Evolutionary conservation across 2,888 invertebrate genomes (phyloP).

Genomic region (Ennomos quercinarius): DNA sequence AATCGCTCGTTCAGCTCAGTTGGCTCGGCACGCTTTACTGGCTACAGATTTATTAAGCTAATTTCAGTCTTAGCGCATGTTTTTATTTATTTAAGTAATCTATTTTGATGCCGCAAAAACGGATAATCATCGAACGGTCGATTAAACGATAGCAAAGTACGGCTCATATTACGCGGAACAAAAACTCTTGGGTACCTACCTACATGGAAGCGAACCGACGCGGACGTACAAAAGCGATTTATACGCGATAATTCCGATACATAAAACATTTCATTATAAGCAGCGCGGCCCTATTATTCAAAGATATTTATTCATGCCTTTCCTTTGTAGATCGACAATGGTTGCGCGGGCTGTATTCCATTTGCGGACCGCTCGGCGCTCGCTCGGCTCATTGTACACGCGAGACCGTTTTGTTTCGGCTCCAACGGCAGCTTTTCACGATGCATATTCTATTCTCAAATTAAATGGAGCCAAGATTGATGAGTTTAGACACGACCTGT

Average conservation of each 20-base stretch:
- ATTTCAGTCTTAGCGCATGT: conserved; percentile 41
- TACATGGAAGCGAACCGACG: conserved; percentile 54
- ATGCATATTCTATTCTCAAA: conserved; percentile 69
- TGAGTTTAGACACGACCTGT: conserved; percentile 82
- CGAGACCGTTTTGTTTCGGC: conserved; percentile 74
- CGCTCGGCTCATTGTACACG: conserved; percentile 74
- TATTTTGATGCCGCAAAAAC: conserved; percentile 38
- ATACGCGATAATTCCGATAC: conserved; percentile 78
- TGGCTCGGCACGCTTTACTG: conserved; percentile 51
- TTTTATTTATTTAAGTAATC: conserved; percentile 43
- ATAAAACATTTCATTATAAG: conserved; percentile 83
- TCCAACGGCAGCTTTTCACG: conserved; percentile 64
- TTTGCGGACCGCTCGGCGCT: conserved; percentile 63
- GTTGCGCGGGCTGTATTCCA: conserved; percentile 75
- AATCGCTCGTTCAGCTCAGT: conserved; percentile 47
- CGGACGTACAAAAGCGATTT: conserved; percentile 69
- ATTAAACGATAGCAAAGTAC: conserved; percentile 48
- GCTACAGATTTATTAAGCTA: conserved; percentile 45
- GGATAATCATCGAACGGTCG: conserved; percentile 40
- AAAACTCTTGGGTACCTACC: conserved; percentile 42
- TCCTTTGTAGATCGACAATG: conserved; percentile 83
- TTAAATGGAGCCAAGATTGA: conserved; percentile 82
- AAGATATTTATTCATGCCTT: conserved; percentile 85
- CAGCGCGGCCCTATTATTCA: conserved; percentile 79
- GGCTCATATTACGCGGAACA: conserved; percentile 46